Evolutionary conservation across 2,888 invertebrate species (phyloP), one percentile per base, ranked within the genome.

Genomic region (Caenorhabditis zanzibari): DNA sequence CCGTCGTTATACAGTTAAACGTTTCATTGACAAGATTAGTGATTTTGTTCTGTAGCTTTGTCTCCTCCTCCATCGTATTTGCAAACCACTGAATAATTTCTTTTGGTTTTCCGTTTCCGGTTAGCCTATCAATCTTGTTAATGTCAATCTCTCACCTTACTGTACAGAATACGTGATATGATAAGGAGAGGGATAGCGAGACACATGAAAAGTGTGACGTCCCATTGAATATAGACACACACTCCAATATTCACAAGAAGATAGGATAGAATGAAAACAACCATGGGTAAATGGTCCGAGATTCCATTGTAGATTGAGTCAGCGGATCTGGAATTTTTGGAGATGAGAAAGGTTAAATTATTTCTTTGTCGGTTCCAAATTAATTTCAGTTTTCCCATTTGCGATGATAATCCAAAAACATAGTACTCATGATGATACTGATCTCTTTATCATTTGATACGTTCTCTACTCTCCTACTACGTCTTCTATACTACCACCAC

Each of bases 231-330:
- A 77, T 90, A 90, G 26, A 91, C 38, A 52, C 89, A 90, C 19
- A 89, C 83, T 54, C 87, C 84, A 22, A 87, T 86, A 44, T 87
- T 87, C 26, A 87, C 87, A n/a, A 87, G 47, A 10, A 87, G 83
- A 49, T 90, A 91, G 16, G 86, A 85, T 28, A 85, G 74, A 38
- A 89, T 91, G 75, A 91, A 91, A n/a, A 91, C 77, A n/a, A 88
- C 82, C 90, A 91, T 90, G 14, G 91, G 91, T 16, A 91, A 71
- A 81, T 92, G 90, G 59, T 92, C 91, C 41, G 91, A 90, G 32
- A 91, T 91, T 54, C 90, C 91, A 71, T 89, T 90, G 84, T 92
- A 90, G 59, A 91, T 92, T 26, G 88, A 87, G 66, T 91, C 91
- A 10, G 91, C 89, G 54, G 91, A 90, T 63, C 91, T 91, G 76